Evolutionary conservation across 1,140 invertebrate species (phyloP), one percentile per base, ranked within the genome.

Genomic region (Magallana ariakensis): DNA sequence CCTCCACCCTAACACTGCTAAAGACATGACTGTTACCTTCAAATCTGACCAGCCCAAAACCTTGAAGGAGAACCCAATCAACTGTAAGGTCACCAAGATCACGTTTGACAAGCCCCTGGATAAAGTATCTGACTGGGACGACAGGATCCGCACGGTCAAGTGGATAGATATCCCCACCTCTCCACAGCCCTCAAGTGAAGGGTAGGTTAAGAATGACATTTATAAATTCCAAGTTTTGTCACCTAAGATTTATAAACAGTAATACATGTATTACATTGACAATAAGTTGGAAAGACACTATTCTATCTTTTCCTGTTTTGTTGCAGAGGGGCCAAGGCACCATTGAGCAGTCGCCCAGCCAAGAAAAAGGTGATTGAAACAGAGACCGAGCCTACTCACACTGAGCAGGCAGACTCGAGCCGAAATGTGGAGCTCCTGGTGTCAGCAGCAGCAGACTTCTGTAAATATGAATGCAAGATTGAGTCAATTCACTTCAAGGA

Each of bases 91-190:
- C 10, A 91, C 88, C 75, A 94, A 94, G 86, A 94, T 95, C 82
- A 93, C 90, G 10, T 95, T 94, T 90, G 92, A 94, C 53, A 93
- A 94, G 87, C 92, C 93, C n/a, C 82, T 89, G n/a, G 91, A 92
- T 62, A 91, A 93, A 90, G 91, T 92, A 8, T 85, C 92, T 80
- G 94, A 95, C 87, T 95, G 94, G 94, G 94, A 95, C 91, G 94
- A 95, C 84, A 89, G 94, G 53, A 91, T 94, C 46, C 90, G 91
- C 62, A 92, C 92, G 10, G 93, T 95, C 0, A 94, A 94, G 86
- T 95, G 94, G 94, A 90, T 94, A 1, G 94, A 94, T 86, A 87
- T 93, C 0, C 89, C 90, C 10, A 80, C 90, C 11, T 85, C 87
- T 13, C 82, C 88, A 16, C 87, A 89, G 22, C 87, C 91, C 7